These are phyloP conservation scores for Metalampra italica DNA, from an alignment of 2,888 invertebrate genomes.

Conservation along the genomic window DNA sequence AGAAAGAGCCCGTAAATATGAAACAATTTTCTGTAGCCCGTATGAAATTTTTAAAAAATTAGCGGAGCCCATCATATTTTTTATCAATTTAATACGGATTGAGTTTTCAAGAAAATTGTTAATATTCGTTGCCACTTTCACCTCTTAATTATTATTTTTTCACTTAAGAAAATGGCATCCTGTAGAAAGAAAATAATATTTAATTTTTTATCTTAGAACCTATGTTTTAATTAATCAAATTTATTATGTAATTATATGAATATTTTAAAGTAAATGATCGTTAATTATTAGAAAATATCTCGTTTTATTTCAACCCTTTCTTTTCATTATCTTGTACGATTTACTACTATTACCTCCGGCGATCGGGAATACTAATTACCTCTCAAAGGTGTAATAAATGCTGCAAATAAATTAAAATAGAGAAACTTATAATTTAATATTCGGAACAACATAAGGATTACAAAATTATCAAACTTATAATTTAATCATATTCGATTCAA, in stretches of 20 bases:
- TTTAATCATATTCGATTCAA: background rate
- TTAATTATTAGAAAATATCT: conserved; percentile 70
- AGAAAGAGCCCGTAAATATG: no score
- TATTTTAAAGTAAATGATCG: conserved; percentile 78
- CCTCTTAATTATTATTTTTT: conserved; percentile 51
- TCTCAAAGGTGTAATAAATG: background rate
- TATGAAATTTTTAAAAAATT: no score
- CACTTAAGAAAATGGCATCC: conserved; percentile 16
- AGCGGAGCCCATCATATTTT: no score
- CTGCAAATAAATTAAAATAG: no score
- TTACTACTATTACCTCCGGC: no score
- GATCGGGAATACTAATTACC: no score
- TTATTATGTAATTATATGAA: conserved; percentile 72
- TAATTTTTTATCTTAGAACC: conserved; percentile 66
- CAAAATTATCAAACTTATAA: background rate
- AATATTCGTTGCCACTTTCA: no score
- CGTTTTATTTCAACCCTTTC: conserved; percentile 44
- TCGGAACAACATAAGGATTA: no score
- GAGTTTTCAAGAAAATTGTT: no score
- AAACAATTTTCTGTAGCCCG: no score
- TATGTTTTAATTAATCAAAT: conserved; percentile 59
- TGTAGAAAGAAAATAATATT: conserved; percentile 48
- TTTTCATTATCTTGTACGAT: background rate
- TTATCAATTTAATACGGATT: no score
- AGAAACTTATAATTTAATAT: no score